These are phyloP conservation scores for Mactra quadrangularis DNA, from an alignment of 1,140 invertebrate genomes.

Conservation along the genomic window DNA sequence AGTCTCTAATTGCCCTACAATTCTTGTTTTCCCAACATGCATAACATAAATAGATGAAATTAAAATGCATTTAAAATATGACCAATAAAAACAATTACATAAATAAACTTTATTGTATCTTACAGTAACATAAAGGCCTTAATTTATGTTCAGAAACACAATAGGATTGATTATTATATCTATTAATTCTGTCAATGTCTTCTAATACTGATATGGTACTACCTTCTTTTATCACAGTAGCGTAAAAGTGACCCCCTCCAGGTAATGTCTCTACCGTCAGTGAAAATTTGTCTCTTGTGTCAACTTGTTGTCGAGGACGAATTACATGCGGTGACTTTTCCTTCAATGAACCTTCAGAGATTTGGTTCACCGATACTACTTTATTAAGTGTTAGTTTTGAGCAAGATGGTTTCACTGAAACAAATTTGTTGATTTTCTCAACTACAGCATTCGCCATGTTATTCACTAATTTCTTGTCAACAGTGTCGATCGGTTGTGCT, in stretches of 20 bases:
- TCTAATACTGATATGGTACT: background rate
- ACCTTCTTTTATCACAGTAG: background rate
- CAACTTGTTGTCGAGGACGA: slow-evolving; percentile 17
- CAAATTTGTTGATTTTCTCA: background rate
- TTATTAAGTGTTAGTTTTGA: background rate
- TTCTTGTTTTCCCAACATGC: too few relatives aligned
- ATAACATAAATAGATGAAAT: too few relatives aligned
- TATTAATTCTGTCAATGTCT: slow-evolving; percentile 34
- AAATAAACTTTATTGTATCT: background rate
- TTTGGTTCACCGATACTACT: background rate
- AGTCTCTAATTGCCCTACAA: too few relatives aligned
- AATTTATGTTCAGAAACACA: slow-evolving; percentile 19
- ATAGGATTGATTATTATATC: slow-evolving; percentile 40
- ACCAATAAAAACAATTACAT: too few relatives aligned
- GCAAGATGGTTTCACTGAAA: background rate
- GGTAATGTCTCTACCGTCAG: slow-evolving; percentile 7
- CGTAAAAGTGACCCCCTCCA: slow-evolving; percentile 16
- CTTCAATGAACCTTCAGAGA: background rate
- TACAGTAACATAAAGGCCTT: slow-evolving; percentile 30
- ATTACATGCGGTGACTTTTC: background rate
- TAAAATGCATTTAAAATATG: too few relatives aligned
- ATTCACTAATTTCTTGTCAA: background rate
- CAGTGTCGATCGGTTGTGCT: background rate
- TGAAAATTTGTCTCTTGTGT: slow-evolving; percentile 55
- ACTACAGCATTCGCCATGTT: background rate